Conservation (phyloP, 2,888 invertebrate genomes). For the Drosophila nr. perissopoda region DNA sequence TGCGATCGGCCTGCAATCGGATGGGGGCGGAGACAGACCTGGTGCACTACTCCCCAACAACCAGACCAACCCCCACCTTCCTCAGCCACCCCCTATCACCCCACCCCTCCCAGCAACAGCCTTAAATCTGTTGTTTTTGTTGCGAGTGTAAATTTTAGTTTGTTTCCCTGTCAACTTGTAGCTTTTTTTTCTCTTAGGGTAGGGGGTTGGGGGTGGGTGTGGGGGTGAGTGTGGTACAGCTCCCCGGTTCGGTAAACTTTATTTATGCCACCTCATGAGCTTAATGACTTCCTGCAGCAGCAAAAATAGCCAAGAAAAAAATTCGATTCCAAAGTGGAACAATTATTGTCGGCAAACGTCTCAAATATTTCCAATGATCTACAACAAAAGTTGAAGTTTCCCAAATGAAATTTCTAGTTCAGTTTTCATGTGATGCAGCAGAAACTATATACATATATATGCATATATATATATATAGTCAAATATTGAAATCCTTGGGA, state of each 20-base stretch:
- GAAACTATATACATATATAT: background rate
- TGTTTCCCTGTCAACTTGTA: conserved; percentile 53
- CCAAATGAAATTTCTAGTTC: background rate
- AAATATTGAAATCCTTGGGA: background rate
- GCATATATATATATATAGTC: background rate
- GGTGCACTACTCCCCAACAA: background rate
- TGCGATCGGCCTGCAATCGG: conserved; percentile 38
- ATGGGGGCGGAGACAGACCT: background rate
- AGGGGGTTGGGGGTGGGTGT: background rate
- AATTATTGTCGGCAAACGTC: conserved; percentile 51
- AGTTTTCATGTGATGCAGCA: background rate
- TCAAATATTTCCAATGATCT: background rate
- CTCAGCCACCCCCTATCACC: background rate
- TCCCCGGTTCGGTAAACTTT: conserved; percentile 57
- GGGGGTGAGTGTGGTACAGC: background rate
- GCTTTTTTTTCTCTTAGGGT: conserved; percentile 30
- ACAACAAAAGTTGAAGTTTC: background rate
- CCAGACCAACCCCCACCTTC: background rate
- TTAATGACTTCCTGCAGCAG: conserved; percentile 77
- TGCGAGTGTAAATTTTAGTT: conserved; percentile 67
- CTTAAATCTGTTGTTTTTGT: conserved; percentile 34
- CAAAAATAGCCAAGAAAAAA: conserved; percentile 33
- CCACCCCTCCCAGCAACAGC: background rate
- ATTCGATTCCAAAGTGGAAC: conserved; percentile 47
- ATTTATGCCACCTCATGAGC: conserved; percentile 73